These are phyloP conservation scores for Parnassius mnemosyne DNA, from an alignment of 2,888 invertebrate species.

Conservation along the genomic window DNA sequence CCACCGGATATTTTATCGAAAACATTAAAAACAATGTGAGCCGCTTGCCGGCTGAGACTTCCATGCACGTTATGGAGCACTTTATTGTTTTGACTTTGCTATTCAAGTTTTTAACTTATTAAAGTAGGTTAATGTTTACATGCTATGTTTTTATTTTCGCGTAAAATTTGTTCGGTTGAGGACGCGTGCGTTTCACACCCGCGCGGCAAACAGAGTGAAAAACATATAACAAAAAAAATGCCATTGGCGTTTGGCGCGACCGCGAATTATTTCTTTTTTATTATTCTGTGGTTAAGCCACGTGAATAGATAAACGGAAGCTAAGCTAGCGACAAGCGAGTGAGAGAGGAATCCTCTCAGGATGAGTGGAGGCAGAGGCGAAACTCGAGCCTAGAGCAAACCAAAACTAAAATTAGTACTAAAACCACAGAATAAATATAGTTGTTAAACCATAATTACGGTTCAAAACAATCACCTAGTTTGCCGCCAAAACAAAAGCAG, in stretches of 20 bases:
- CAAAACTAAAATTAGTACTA: too few relatives aligned
- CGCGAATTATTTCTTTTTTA: not conserved
- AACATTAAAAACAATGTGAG: not conserved
- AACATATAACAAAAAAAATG: not conserved
- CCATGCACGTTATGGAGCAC: too few relatives aligned
- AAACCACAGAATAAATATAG: too few relatives aligned
- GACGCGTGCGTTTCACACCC: constrained; percentile 41
- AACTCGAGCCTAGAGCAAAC: too few relatives aligned
- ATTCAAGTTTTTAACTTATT: not conserved
- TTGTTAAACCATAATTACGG: not conserved
- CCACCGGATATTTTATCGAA: constrained; percentile 25
- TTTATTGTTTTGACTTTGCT: not conserved
- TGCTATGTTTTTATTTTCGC: constrained; percentile 17
- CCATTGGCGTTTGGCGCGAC: not conserved
- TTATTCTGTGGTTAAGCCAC: too few relatives aligned
- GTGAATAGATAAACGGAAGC: too few relatives aligned
- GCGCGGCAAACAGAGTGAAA: constrained; percentile 33
- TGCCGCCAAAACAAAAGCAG: constrained; percentile 31
- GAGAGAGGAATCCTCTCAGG: too few relatives aligned
- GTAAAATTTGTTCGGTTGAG: constrained; percentile 8
- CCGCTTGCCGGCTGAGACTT: too few relatives aligned
- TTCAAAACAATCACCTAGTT: constrained; percentile 11
- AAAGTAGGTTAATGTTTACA: constrained; percentile 13
- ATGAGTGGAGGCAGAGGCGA: too few relatives aligned
- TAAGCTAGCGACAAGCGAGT: too few relatives aligned